Percentiles rank a stretch among this genome's conserved stretches.
These are phyloP conservation scores for Physocephala rufipes DNA, from an alignment of 2,888 invertebrate genomes.

Conservation along the genomic window DNA sequence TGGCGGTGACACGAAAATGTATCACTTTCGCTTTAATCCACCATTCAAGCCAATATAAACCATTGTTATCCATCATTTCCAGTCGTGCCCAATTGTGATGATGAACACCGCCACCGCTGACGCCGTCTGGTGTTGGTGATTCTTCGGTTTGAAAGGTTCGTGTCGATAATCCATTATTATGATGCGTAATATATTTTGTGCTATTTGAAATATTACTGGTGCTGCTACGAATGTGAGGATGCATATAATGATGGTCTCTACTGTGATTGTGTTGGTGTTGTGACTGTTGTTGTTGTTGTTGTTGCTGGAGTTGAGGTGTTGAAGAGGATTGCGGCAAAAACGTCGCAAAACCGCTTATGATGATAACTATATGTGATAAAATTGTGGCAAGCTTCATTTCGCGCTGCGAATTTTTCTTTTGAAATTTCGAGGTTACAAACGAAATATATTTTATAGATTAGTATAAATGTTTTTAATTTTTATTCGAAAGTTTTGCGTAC, in stretches of 20 bases:
- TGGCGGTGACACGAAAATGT: constrained; percentile 82
- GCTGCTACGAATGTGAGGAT: neutral
- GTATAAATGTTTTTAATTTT: constrained; percentile 5
- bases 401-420: neutral
- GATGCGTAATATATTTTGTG: neutral
- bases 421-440: neutral
- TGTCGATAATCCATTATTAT: neutral
- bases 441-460: too few relatives aligned
- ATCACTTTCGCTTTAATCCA: constrained; percentile 76
- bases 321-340: neutral
- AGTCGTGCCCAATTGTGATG: constrained; percentile 62
- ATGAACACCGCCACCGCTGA: constrained; percentile 44
- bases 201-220: neutral
- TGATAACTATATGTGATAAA: neutral
- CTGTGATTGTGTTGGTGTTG: neutral
- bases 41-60: constrained; percentile 72
- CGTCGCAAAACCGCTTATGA: neutral
- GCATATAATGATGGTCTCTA: constrained; percentile 17
- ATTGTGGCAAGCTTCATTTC: constrained; percentile 19
- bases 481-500: too few relatives aligned
- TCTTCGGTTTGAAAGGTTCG: neutral
- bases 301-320: constrained; percentile 16
- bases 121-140: neutral
- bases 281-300: neutral
- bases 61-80: constrained; percentile 65